phyloP scores from a whole-genome alignment of 1,140 invertebrate genomes.

The Trichoplusia ni region DNA sequence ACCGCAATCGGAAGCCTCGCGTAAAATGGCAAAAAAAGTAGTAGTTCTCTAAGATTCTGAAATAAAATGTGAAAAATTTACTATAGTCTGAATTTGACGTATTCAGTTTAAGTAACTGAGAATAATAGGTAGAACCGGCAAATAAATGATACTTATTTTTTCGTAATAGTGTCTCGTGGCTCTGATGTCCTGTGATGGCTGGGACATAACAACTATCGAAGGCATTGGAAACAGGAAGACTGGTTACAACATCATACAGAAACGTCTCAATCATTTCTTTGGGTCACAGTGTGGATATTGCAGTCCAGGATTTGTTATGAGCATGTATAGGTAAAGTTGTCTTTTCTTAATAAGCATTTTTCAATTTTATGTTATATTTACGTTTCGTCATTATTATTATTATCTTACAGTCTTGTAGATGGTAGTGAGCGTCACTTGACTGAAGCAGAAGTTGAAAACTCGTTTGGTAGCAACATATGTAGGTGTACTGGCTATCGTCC shows the following conservation, averaged over 20 bases:
- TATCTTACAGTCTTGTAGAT: constrained; percentile 44
- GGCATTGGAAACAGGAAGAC: constrained; percentile 86
- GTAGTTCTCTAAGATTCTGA: too few species aligned
- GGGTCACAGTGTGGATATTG: constrained; percentile 92
- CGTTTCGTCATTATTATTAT: too few species aligned
- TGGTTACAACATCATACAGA: constrained; percentile 88
- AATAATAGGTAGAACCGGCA: too few species aligned
- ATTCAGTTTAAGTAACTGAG: too few species aligned
- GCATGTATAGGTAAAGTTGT: constrained; percentile 86
- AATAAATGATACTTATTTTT: constrained; percentile 6
- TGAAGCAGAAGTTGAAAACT: constrained; percentile 86
- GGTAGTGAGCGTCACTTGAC: constrained; percentile 66
- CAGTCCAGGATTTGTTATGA: constrained; percentile 91
- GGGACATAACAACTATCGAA: constrained; percentile 89
- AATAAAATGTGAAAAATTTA: too few species aligned
- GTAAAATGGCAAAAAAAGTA: too few species aligned
- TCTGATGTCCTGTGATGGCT: constrained; percentile 85
- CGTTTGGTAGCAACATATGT: constrained; percentile 90
- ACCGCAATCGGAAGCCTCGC: too few species aligned
- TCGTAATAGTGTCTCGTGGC: constrained; percentile 85
- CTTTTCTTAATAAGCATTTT: too few species aligned
- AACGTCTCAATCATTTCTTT: constrained; percentile 85
- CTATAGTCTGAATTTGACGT: too few species aligned
- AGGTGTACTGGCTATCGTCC: constrained; percentile 93
- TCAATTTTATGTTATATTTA: too few species aligned